Evolutionary conservation across 2,888 invertebrate genomes (phyloP).

Genomic region (Ormyrus thymus): DNA sequence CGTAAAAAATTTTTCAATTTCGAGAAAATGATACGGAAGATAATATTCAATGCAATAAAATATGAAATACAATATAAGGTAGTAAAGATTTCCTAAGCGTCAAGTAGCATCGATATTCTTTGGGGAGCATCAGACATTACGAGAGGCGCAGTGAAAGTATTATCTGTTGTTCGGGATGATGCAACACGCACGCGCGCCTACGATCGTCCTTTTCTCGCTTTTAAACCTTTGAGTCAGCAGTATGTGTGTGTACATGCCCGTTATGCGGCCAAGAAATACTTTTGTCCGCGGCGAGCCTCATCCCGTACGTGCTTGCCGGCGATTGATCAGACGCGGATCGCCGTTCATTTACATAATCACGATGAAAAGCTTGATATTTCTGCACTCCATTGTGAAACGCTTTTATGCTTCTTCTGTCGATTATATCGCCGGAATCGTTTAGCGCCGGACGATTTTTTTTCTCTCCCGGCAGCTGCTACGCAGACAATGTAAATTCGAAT

Average conservation of each 20-base stretch:
- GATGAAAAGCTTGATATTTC: conserved; percentile 34
- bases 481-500: conserved; percentile 10
- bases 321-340: conserved; percentile 35
- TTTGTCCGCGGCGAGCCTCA: conserved; percentile 29
- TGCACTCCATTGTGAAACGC: conserved; percentile 24
- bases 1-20: too few species aligned
- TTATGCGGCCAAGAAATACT: conserved; percentile 26
- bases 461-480: too few species aligned
- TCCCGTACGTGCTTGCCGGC: conserved; percentile 17
- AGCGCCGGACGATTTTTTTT: neutral
- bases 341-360: conserved; percentile 35
- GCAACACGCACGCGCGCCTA: conserved; percentile 37
- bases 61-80: neutral
- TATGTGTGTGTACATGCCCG: neutral
- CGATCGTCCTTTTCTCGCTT: conserved; percentile 26
- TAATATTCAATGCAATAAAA: conserved; percentile 1
- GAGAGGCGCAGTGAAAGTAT: conserved; percentile 41
- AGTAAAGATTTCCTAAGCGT: neutral
- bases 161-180: conserved; percentile 31
- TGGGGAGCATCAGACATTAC: conserved; percentile 24
- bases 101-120: conserved; percentile 16
- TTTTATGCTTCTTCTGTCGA: neutral
- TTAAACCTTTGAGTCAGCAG: conserved; percentile 19
- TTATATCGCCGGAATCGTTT: conserved; percentile 4
- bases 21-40: too few species aligned